A percentile compares a stretch with the other conserved stretches of the same genome.
These are phyloP conservation scores for Hippoglossus hippoglossus DNA, from an alignment of 2,797 vertebrate genomes.

Conservation along the genomic window DNA sequence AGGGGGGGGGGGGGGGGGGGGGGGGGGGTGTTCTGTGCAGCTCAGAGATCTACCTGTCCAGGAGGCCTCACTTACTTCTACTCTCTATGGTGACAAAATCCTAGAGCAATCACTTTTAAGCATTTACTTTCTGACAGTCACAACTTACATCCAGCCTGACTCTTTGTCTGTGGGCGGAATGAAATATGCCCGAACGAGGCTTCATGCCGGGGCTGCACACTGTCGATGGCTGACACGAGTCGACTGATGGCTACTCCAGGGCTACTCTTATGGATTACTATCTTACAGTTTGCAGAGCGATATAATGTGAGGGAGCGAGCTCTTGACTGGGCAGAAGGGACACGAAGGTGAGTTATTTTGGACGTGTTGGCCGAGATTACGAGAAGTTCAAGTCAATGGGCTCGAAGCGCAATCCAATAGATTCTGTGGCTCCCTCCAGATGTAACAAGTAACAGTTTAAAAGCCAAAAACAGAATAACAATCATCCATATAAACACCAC, in stretches of 20 bases:
- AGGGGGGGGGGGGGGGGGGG: conserved; percentile 27
- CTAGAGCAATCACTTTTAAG: conserved; percentile 24
- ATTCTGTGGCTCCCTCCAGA: not conserved
- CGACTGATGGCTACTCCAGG: conserved; percentile 33
- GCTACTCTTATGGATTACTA: conserved; percentile 26
- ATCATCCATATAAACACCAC: too few relatives aligned
- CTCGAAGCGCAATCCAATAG: not conserved
- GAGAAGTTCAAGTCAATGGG: conserved; percentile 4
- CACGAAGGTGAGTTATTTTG: conserved; percentile 18
- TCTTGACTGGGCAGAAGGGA: not conserved
- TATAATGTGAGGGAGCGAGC: conserved; percentile 12
- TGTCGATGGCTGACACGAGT: not conserved
- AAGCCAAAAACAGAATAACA: too few relatives aligned
- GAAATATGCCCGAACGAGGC: conserved; percentile 27
- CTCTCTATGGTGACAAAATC: conserved; percentile 9
- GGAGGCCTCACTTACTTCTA: conserved; percentile 10
- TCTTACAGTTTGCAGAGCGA: conserved; percentile 1
- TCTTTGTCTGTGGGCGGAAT: conserved; percentile 28
- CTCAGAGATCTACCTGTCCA: conserved; percentile 38
- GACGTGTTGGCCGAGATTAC: not conserved
- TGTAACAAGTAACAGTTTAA: not conserved
- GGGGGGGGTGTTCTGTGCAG: conserved; percentile 37
- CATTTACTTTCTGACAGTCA: conserved; percentile 38
- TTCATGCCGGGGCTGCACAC: not conserved
- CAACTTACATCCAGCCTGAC: conserved; percentile 20